Conservation (phyloP, 2,888 invertebrate species). For the Flexamia atlantica region DNA sequence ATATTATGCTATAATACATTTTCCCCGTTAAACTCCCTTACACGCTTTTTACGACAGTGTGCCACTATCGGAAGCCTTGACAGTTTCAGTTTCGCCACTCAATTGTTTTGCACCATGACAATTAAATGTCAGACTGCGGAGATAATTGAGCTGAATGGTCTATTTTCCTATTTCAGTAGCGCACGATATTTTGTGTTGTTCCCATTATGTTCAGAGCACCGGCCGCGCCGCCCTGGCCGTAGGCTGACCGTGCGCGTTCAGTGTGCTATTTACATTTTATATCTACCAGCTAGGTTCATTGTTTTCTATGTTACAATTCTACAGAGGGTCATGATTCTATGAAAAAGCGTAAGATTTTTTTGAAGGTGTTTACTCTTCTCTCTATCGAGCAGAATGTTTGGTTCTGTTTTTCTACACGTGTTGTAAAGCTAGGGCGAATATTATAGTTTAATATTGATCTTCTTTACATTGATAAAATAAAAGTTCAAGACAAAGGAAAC, state of each 20-base stretch:
- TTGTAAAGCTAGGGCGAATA: no score
- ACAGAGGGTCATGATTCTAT: no score
- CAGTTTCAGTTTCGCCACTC: background rate
- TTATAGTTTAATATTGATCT: no score
- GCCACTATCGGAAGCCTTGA: background rate
- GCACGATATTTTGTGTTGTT: constrained; percentile 29
- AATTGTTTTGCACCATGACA: constrained; percentile 21
- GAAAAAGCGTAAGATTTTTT: no score
- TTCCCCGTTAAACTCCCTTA: no score
- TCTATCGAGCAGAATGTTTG: no score
- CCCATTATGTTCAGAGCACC: background rate
- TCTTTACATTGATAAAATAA: no score
- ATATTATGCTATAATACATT: no score
- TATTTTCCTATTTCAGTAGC: constrained; percentile 38
- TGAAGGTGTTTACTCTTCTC: no score
- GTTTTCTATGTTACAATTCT: background rate
- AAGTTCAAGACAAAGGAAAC: no score
- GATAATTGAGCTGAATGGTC: constrained; percentile 1
- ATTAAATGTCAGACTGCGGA: constrained; percentile 23
- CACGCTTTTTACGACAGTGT: background rate
- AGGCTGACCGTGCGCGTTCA: background rate
- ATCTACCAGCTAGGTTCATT: background rate
- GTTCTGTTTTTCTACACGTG: no score
- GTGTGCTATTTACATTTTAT: background rate
- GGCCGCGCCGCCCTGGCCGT: background rate